Evolutionary conservation across 2,797 vertebrate genomes (phyloP).

Genomic region (Siniperca scherzeri): DNA sequence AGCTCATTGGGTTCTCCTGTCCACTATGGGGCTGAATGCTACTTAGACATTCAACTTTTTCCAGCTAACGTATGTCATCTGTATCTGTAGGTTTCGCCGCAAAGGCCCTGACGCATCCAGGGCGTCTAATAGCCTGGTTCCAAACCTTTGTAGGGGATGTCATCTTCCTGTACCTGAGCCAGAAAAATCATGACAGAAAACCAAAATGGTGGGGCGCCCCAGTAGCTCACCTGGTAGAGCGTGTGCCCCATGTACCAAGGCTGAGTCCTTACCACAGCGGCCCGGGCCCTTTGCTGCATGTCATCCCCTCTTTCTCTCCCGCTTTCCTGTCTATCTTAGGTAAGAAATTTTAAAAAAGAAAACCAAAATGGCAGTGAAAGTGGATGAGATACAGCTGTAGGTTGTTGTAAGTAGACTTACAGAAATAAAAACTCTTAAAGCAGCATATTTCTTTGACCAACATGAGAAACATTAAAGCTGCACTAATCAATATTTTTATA

Average conservation of each 20-base stretch:
- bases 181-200: background rate
- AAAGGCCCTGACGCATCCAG: conserved; percentile 7
- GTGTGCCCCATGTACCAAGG: too few relatives aligned
- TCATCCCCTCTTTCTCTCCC: too few relatives aligned
- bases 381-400: background rate
- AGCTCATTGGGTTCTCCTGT: conserved; percentile 46
- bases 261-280: too few relatives aligned
- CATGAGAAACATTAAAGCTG: background rate
- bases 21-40: conserved; percentile 21
- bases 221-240: too few relatives aligned
- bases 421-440: background rate
- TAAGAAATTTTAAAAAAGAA: too few relatives aligned
- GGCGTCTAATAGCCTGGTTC: background rate
- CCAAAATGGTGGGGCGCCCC: background rate
- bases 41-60: conserved; percentile 34
- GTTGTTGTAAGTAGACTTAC: background rate
- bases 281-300: too few relatives aligned
- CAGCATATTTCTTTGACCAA: too few relatives aligned
- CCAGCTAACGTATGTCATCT: conserved; percentile 17
- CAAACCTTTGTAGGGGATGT: background rate
- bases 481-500: background rate
- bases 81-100: conserved; percentile 8
- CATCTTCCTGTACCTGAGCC: background rate
- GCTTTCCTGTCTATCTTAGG: too few relatives aligned
- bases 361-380: background rate